Evolutionary conservation across 1,140 invertebrate species (phyloP).

Genomic region (Caenorhabditis tropicalis): DNA sequence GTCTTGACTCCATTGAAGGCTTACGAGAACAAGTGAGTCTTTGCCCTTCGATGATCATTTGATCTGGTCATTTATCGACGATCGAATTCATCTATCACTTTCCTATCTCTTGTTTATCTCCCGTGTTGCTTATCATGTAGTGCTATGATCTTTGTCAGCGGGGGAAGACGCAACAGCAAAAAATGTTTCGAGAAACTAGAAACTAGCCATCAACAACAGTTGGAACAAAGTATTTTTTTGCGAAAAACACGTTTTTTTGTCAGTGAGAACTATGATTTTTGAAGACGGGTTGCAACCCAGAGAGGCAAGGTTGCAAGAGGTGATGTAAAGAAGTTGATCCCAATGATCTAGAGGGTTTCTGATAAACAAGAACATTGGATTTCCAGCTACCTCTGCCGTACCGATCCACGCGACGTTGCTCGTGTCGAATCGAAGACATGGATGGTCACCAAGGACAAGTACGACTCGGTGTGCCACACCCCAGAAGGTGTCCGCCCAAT

Average conservation of each 20-base stretch:
- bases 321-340: neutral
- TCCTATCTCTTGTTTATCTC: neutral
- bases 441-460: constrained; percentile 84
- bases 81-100: neutral
- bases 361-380: no score
- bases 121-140: neutral
- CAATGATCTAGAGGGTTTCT: neutral
- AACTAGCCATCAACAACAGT: neutral
- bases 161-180: neutral
- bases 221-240: neutral
- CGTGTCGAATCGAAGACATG: constrained; percentile 93
- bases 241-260: neutral
- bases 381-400: constrained; percentile 80
- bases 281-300: neutral
- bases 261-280: neutral
- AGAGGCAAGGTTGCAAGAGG: neutral
- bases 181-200: neutral
- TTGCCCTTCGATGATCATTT: neutral
- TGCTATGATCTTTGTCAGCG: neutral
- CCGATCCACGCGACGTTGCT: constrained; percentile 90
- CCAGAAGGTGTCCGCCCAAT: constrained; percentile 80
- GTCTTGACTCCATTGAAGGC: constrained; percentile 63
- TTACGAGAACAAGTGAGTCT: constrained; percentile 76
- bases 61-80: neutral
- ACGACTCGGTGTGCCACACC: constrained; percentile 77